Percentiles rank a stretch among this genome's conserved stretches.
Evolutionary conservation across 2,113 vertebrate genomes (phyloP).

Genomic region (Tetraodon nigroviridis): DNA sequence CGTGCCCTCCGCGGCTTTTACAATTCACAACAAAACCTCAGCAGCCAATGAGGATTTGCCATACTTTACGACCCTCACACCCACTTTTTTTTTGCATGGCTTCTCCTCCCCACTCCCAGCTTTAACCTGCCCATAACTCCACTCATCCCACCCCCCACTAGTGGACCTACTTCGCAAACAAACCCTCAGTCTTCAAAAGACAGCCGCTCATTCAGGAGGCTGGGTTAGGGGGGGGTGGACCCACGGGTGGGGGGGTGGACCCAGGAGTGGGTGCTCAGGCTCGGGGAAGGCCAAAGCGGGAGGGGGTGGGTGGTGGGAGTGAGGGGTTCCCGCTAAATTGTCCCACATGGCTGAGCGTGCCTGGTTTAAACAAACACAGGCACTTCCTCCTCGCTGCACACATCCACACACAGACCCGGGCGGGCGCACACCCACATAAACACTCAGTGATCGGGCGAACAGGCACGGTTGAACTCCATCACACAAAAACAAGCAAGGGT

Average conservation of each 20-base stretch:
- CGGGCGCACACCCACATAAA: slow-evolving; percentile 30
- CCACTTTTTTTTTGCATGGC: slow-evolving; percentile 3
- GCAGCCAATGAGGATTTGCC: slow-evolving; percentile 23
- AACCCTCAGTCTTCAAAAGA: slow-evolving; percentile 58
- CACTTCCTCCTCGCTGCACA: slow-evolving; percentile 79
- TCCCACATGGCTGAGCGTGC: slow-evolving; percentile 71
- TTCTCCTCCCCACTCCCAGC: slow-evolving; percentile 20
- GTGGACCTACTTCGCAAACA: slow-evolving; percentile 50
- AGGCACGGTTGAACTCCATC: slow-evolving; percentile 32
- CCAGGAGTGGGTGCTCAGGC: neutral
- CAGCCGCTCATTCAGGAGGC: slow-evolving; percentile 60
- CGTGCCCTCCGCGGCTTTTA: slow-evolving; percentile 1
- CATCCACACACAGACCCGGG: slow-evolving; percentile 37
- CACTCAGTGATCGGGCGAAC: slow-evolving; percentile 18
- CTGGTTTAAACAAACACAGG: slow-evolving; percentile 80
- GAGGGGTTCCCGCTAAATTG: slow-evolving; percentile 66
- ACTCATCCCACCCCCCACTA: slow-evolving; percentile 1
- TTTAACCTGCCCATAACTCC: slow-evolving; percentile 13
- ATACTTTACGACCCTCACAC: slow-evolving; percentile 8
- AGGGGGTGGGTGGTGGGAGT: neutral
- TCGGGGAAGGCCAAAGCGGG: slow-evolving; percentile 10
- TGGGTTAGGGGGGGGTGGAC: slow-evolving; percentile 6
- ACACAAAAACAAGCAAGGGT: slow-evolving; percentile 37
- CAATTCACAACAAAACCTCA: slow-evolving; percentile 20
- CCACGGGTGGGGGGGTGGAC: slow-evolving; percentile 18